These are phyloP conservation scores for Timandra comae DNA, from an alignment of 2,888 invertebrate species.

Conservation along the genomic window DNA sequence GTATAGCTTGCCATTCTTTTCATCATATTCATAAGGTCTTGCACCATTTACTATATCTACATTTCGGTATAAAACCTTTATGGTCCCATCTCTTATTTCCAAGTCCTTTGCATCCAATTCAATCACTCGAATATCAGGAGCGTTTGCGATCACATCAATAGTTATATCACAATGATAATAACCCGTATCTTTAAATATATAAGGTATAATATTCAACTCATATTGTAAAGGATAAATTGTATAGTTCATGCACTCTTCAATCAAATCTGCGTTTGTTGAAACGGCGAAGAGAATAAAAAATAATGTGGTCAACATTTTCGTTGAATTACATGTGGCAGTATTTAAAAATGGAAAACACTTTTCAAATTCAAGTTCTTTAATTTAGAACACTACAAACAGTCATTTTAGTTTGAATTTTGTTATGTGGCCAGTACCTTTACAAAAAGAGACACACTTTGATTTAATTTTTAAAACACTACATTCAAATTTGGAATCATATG, in stretches of 20 bases:
- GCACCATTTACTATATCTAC: slow-evolving; percentile 45
- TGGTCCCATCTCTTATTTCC: slow-evolving; percentile 36
- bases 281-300: slow-evolving; percentile 32
- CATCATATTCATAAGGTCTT: slow-evolving; percentile 49
- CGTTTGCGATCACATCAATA: slow-evolving; percentile 59
- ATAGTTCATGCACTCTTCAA: slow-evolving; percentile 65
- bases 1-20: slow-evolving; percentile 38
- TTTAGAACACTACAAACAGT: slow-evolving; percentile 8
- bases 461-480: too few species aligned
- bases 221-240: slow-evolving; percentile 68
- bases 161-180: slow-evolving; percentile 56
- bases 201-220: slow-evolving; percentile 52
- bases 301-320: slow-evolving; percentile 31
- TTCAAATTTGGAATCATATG: too few species aligned
- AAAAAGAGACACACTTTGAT: too few species aligned
- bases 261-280: slow-evolving; percentile 36
- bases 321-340: too few species aligned
- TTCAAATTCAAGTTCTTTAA: too few species aligned
- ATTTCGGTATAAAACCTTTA: slow-evolving; percentile 44
- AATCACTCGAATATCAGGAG: slow-evolving; percentile 47
- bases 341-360: slow-evolving; percentile 11
- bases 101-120: slow-evolving; percentile 54
- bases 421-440: too few species aligned
- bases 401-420: slow-evolving; percentile 1
- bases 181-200: slow-evolving; percentile 36